Base-by-base conservation (phyloP, 2,888 invertebrate species). In the Cantharis flavilabris region DNA sequence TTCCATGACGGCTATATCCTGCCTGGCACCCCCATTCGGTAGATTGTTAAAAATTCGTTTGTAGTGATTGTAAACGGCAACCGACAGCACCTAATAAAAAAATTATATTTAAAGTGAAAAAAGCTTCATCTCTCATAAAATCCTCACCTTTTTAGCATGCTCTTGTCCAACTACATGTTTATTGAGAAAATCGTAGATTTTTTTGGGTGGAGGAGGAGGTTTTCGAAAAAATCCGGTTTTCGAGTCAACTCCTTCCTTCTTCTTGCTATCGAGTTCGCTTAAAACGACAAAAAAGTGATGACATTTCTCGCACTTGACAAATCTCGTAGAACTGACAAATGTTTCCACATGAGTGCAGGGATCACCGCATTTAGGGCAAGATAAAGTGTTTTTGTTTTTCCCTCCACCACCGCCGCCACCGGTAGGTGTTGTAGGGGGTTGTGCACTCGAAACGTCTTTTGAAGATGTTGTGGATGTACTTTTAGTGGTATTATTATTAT, bases 41-140 rank as follows among this genome's bases (percentile, higher is more conserved):
- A 96, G 91, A 89, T 98, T 98, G 89, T 98, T 97, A 88, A 96
- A 96, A 86, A 99, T 97, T 84, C 99, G 91, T 90, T 99, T 98
- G 89, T 99, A 99, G 88, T 99, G 99, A 90, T 99, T 98, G 90
- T 99, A 99, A 0, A 99, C 99, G 11, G 99, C 98, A 49, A 99
- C 99, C 0, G 98, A 95, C 62, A 99, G 90, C 62, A 98, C 98
- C 88, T 88, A 76, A 62, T 85, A 81, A 71, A 71, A 76, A 1
- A 33, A 70, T 33, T 70, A 69, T 62, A 13, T n/a, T 14, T 33
- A 9, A 33, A 13, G 11, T 20, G 13, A 20, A 13, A 65, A 69
- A 33, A 2, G 9, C 2, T 30, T 33, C 14, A 62, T 63, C 11
- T 63, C 18, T 75, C 26, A 26, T 64, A 76, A 28, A 16, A 18